A percentile compares a stretch with the other conserved stretches of the same genome.
These are phyloP conservation scores for Prionailurus viverrinus DNA, from an alignment of 2,113 vertebrate genomes.

Conservation along the genomic window DNA sequence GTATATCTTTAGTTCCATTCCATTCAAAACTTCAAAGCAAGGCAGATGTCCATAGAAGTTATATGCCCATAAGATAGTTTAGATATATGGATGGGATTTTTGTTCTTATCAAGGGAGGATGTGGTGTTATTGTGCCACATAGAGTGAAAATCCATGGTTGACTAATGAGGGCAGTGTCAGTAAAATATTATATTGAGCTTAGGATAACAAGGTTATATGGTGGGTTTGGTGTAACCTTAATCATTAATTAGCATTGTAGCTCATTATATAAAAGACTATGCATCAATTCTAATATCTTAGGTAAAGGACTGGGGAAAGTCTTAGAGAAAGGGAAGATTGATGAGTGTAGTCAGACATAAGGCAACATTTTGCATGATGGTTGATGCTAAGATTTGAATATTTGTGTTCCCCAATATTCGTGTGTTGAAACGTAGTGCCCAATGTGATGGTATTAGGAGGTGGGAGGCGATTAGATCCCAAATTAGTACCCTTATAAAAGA, in stretches of 20 bases:
- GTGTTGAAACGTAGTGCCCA: neutral
- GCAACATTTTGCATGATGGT: neutral
- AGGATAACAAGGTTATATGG: neutral
- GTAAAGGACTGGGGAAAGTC: neutral
- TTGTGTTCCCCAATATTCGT: neutral
- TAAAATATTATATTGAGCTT: neutral
- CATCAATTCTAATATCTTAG: neutral
- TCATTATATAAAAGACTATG: conserved; percentile 23
- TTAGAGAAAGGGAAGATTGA: neutral
- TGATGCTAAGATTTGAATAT: neutral
- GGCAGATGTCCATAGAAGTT: neutral
- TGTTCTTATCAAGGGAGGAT: neutral
- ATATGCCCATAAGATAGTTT: neutral
- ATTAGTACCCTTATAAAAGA: neutral
- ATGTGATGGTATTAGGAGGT: neutral
- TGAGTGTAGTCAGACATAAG: neutral
- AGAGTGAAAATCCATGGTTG: neutral
- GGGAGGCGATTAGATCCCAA: neutral
- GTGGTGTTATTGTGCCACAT: neutral
- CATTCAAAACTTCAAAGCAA: neutral
- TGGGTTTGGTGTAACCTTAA: neutral
- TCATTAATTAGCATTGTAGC: neutral
- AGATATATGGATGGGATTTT: neutral
- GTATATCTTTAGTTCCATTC: neutral
- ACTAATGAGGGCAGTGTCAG: neutral